A percentile compares a stretch with the other conserved stretches of the same genome.
These are phyloP conservation scores for Oligia latruncula DNA, from an alignment of 2,888 invertebrate species.

Conservation along the genomic window DNA sequence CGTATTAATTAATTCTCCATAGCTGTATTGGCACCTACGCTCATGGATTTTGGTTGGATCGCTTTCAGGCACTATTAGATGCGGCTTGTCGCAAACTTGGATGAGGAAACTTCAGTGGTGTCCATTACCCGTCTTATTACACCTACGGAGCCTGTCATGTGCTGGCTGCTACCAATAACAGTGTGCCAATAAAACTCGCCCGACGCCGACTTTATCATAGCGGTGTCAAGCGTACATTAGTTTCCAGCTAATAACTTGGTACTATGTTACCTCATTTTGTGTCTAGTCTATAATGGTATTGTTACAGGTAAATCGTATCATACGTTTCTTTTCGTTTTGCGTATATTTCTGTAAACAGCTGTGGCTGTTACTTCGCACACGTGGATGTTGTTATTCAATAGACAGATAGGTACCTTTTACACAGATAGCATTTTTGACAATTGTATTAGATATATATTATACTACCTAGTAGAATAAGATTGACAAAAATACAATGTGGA, in stretches of 20 bases:
- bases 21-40: conserved; percentile 40
- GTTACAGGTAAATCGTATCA: neutral
- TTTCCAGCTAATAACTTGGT: conserved; percentile 28
- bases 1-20: conserved; percentile 62
- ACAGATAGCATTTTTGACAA: neutral
- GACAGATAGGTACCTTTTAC: neutral
- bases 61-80: conserved; percentile 78
- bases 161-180: conserved; percentile 54
- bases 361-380: neutral
- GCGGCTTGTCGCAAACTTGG: conserved; percentile 80
- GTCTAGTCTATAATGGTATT: conserved; percentile 33
- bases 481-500: neutral
- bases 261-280: conserved; percentile 18
- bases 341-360: neutral
- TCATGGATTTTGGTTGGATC: conserved; percentile 70
- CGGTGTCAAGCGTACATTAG: conserved; percentile 10
- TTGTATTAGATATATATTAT: too few species aligned
- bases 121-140: conserved; percentile 78
- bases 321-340: conserved; percentile 1
- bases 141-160: conserved; percentile 58
- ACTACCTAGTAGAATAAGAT: neutral
- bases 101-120: conserved; percentile 84
- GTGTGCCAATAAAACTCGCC: conserved; percentile 51
- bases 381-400: neutral
- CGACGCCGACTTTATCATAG: conserved; percentile 15